Conservation (phyloP, 2,113 vertebrate species). For the Acanthochromis polyacanthus region DNA sequence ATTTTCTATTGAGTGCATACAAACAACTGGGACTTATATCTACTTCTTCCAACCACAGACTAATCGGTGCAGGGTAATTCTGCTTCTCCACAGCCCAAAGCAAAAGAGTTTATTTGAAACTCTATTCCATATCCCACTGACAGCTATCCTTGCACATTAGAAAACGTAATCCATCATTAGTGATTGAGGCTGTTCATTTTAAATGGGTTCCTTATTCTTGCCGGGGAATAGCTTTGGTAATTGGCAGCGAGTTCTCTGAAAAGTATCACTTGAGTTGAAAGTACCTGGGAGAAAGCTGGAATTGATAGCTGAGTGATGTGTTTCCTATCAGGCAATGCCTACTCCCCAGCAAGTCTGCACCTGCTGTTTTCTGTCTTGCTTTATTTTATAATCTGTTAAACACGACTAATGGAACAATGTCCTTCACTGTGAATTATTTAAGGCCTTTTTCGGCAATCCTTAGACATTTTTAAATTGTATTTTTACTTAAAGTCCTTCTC, state of each 20-base stretch:
- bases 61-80: constrained; percentile 15
- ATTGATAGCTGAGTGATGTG: constrained; percentile 24
- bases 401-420: neutral
- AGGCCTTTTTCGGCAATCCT: too few relatives aligned
- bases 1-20: neutral
- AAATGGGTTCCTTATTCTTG: constrained; percentile 38
- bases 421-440: neutral
- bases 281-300: constrained; percentile 17
- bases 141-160: constrained; percentile 24
- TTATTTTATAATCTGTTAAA: neutral
- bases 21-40: constrained; percentile 16
- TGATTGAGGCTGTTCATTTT: constrained; percentile 38
- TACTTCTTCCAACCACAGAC: constrained; percentile 1
- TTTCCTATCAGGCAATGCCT: constrained; percentile 5
- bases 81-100: constrained; percentile 29
- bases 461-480: too few relatives aligned
- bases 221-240: constrained; percentile 17
- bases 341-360: constrained; percentile 3
- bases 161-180: constrained; percentile 55
- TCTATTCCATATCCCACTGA: constrained; percentile 18
- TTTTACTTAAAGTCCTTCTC: too few relatives aligned
- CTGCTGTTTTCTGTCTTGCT: constrained; percentile 6
- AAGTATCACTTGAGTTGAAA: constrained; percentile 34
- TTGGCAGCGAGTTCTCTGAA: constrained; percentile 26
- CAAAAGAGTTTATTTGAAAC: constrained; percentile 33